These are phyloP conservation scores for Conus ventricosus DNA, from an alignment of 1,140 invertebrate species.

Conservation along the genomic window DNA sequence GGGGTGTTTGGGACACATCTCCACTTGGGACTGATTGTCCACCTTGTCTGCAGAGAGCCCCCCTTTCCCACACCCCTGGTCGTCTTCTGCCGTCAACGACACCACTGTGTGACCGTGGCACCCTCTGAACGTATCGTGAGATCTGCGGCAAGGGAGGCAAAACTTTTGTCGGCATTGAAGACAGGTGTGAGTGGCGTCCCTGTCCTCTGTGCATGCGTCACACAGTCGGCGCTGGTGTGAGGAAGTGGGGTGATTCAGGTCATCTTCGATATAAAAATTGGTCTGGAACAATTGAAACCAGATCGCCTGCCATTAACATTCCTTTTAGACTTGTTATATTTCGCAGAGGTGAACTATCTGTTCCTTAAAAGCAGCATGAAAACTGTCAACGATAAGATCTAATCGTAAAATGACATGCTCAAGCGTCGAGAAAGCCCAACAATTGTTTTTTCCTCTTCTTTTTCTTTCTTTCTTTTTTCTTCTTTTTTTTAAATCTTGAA, in stretches of 20 bases:
- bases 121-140: not conserved
- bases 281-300: slow-evolving; percentile 5
- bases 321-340: too few relatives aligned
- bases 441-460: too few relatives aligned
- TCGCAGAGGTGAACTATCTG: too few relatives aligned
- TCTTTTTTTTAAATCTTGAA: too few relatives aligned
- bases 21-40: not conserved
- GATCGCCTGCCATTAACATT: not conserved
- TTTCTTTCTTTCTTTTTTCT: too few relatives aligned
- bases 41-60: not conserved
- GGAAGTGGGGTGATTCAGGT: not conserved
- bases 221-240: not conserved
- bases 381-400: too few relatives aligned
- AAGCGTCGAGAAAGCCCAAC: too few relatives aligned
- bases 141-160: not conserved
- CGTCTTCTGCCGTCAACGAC: not conserved
- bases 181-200: slow-evolving; percentile 10
- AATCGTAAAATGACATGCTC: too few relatives aligned
- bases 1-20: slow-evolving; percentile 4
- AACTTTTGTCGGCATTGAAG: slow-evolving; percentile 15
- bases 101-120: not conserved
- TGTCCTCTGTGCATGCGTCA: slow-evolving; percentile 15
- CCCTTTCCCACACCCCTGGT: not conserved
- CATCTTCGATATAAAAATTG: slow-evolving; percentile 13
- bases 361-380: too few relatives aligned